Percentiles rank a stretch among this genome's conserved stretches.
These are phyloP conservation scores for Acipenser oxyrinchus DNA, from an alignment of 2,797 vertebrate species.

Conservation along the genomic window DNA sequence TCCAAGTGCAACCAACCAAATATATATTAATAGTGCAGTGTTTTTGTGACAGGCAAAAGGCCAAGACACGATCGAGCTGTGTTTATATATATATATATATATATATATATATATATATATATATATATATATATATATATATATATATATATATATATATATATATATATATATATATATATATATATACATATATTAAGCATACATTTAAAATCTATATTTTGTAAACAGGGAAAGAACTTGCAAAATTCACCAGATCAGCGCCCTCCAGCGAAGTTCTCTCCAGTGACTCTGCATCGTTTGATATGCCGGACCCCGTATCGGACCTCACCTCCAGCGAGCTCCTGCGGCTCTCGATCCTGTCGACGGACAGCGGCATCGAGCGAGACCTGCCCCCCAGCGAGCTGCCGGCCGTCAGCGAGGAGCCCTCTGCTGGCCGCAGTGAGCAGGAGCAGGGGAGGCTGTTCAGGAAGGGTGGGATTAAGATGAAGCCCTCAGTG, in stretches of 20 bases:
- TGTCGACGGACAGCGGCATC: slow-evolving; percentile 89
- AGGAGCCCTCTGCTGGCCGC: slow-evolving; percentile 11
- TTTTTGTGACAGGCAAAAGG: slow-evolving; percentile 60
- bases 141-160: too few species aligned
- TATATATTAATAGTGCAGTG: slow-evolving; percentile 19
- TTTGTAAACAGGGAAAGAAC: slow-evolving; percentile 67
- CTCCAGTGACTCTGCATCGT: slow-evolving; percentile 52
- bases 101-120: too few species aligned
- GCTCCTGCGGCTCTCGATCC: slow-evolving; percentile 68
- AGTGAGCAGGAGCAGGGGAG: slow-evolving; percentile 40
- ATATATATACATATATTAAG: too few species aligned
- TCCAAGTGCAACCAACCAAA: too few species aligned
- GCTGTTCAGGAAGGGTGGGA: slow-evolving; percentile 67
- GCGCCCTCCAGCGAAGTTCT: slow-evolving; percentile 44
- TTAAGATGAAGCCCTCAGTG: slow-evolving; percentile 64
- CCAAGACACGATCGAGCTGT: slow-evolving; percentile 51
- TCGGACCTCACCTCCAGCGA: slow-evolving; percentile 37
- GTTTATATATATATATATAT: slow-evolving; percentile 50
- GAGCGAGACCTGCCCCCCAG: slow-evolving; percentile 67
- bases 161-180: slow-evolving; percentile 49
- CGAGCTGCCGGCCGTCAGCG: slow-evolving; percentile 30
- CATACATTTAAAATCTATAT: too few species aligned
- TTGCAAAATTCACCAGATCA: slow-evolving; percentile 67
- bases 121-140: too few species aligned
- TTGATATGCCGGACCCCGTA: slow-evolving; percentile 60